Conservation (phyloP, 2,797 vertebrate genomes). For the Ceryle rudis region DNA sequence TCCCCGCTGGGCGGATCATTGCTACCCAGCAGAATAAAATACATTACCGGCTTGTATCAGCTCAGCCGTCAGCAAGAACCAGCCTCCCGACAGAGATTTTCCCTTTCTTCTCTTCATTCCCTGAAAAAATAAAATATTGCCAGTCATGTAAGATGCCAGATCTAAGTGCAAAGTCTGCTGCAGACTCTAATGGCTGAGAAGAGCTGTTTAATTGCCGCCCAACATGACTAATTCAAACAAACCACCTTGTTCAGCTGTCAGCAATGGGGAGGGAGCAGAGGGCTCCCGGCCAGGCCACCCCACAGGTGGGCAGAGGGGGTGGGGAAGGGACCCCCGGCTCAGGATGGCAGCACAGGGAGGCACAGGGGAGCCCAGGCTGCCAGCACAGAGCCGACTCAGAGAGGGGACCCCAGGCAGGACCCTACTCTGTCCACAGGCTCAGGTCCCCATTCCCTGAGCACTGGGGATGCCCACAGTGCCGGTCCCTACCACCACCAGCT, state of each 20-base stretch:
- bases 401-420: not conserved
- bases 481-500: not conserved
- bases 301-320: not conserved
- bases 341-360: accelerated
- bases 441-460: accelerated
- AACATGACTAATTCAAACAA: not conserved
- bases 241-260: not conserved
- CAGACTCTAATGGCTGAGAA: not conserved
- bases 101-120: constrained; percentile 17
- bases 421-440: not conserved
- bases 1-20: not conserved
- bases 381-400: accelerated
- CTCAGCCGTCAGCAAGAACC: not conserved
- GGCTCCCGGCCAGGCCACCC: not conserved
- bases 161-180: not conserved
- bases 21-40: not conserved
- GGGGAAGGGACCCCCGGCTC: accelerated
- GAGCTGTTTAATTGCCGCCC: not conserved
- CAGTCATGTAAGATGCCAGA: not conserved
- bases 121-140: not conserved
- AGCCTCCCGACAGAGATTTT: not conserved
- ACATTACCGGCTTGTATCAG: not conserved
- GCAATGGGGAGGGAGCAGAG: not conserved
- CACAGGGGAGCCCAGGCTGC: not conserved
- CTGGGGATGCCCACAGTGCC: not conserved